Conservation (phyloP, 2,888 invertebrate genomes). For the Megaustenia siamemsis region DNA sequence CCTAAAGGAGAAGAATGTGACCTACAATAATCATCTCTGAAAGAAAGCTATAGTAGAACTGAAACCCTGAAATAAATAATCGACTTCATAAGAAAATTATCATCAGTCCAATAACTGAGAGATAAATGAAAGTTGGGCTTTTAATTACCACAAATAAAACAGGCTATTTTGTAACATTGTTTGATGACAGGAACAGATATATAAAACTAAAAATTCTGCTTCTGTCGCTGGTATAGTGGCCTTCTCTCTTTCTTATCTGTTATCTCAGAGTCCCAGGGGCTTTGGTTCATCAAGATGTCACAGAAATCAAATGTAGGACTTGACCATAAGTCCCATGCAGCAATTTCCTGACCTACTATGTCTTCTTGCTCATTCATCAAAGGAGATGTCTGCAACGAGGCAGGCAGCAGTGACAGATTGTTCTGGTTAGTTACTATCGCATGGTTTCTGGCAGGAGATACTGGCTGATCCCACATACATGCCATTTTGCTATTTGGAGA, state of each 20-base stretch:
- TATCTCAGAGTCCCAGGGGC: neutral
- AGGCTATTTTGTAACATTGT: too few species aligned
- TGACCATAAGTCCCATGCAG: constrained; percentile 46
- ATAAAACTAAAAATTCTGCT: constrained; percentile 4
- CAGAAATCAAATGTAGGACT: constrained; percentile 48
- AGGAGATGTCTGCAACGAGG: neutral
- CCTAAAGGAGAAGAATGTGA: too few species aligned
- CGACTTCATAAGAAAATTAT: too few species aligned
- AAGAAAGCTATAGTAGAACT: too few species aligned
- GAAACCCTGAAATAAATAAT: too few species aligned
- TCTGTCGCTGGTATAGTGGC: neutral
- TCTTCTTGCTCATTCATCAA: neutral
- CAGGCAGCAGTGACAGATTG: neutral
- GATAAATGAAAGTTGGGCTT: too few species aligned
- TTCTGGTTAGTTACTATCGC: neutral
- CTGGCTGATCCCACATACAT: neutral
- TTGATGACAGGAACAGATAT: too few species aligned
- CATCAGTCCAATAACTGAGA: too few species aligned
- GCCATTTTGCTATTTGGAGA: constrained; percentile 9
- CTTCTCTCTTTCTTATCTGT: neutral
- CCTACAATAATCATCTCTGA: too few species aligned
- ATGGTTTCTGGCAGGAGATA: neutral
- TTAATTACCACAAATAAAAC: too few species aligned
- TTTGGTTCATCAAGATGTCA: constrained; percentile 3
- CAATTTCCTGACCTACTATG: neutral